Percentiles rank a stretch among this genome's conserved stretches.
phyloP scores from a whole-genome alignment of 2,888 invertebrate genomes.

The Palloptera scutellata region DNA sequence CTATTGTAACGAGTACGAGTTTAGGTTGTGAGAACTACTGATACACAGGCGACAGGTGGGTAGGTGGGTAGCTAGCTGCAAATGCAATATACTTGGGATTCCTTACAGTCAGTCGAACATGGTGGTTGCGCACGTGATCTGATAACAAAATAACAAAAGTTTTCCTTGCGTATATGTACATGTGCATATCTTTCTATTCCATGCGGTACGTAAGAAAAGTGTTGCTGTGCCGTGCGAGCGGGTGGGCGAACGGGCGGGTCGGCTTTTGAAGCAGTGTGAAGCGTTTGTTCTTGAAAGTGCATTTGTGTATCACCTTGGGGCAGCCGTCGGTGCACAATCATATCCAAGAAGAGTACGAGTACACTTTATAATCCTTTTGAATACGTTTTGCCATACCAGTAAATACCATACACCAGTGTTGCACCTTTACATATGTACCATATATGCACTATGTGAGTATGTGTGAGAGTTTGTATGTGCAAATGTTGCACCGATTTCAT shows the following conservation, averaged over 20 bases:
- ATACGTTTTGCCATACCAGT: too few species aligned
- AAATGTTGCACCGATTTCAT: constrained; percentile 1
- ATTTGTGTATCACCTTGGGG: not conserved
- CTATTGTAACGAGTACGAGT: too few species aligned
- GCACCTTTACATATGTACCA: not conserved
- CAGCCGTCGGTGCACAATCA: too few species aligned
- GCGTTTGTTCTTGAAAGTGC: not conserved
- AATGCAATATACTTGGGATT: not conserved
- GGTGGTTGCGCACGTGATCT: constrained; percentile 39
- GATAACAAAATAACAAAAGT: constrained; percentile 43
- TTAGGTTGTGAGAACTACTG: too few species aligned
- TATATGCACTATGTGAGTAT: not conserved
- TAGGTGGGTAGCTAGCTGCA: too few species aligned
- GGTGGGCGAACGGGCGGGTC: not conserved
- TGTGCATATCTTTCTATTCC: not conserved
- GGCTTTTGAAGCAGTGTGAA: not conserved
- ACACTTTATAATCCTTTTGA: too few species aligned
- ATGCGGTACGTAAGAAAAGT: too few species aligned
- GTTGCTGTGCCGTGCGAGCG: not conserved
- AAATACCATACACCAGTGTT: too few species aligned
- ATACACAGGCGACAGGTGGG: too few species aligned
- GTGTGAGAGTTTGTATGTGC: not conserved
- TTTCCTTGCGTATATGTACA: constrained; percentile 20
- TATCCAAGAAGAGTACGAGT: too few species aligned
- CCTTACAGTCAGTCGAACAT: constrained; percentile 7